Evolutionary conservation across 2,797 vertebrate species (phyloP).

Genomic region (Emys orbicularis): DNA sequence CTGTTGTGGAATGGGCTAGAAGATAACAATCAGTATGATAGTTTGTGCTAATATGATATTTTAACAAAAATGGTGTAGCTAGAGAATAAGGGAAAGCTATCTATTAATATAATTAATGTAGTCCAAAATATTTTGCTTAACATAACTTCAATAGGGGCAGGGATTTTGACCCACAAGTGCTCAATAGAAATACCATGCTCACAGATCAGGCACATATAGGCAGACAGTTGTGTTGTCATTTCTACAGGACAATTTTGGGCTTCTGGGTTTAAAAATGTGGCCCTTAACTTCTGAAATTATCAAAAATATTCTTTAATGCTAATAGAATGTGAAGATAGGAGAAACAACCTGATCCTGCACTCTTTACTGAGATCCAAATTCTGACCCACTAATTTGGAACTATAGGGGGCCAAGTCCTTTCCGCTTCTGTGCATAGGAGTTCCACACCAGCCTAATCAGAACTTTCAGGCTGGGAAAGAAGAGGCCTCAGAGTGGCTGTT

Average conservation of each 20-base stretch:
- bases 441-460: background rate
- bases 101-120: background rate
- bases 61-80: background rate
- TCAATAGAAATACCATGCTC: accelerated
- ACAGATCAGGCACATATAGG: background rate
- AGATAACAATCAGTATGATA: background rate
- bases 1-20: background rate
- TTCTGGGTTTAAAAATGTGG: background rate
- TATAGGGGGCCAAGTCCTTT: background rate
- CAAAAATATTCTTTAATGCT: background rate
- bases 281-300: background rate
- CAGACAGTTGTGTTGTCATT: background rate
- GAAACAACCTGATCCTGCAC: background rate
- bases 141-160: background rate
- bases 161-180: background rate
- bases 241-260: background rate
- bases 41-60: background rate
- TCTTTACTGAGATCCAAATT: background rate
- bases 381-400: background rate
- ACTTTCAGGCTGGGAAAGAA: background rate
- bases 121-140: background rate
- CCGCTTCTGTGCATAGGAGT: background rate
- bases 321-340: background rate
- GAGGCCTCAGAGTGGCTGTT: background rate
- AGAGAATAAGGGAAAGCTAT: background rate